phyloP scores from a whole-genome alignment of 2,113 vertebrate genomes.

The Paracanthobrama guichenoti region DNA sequence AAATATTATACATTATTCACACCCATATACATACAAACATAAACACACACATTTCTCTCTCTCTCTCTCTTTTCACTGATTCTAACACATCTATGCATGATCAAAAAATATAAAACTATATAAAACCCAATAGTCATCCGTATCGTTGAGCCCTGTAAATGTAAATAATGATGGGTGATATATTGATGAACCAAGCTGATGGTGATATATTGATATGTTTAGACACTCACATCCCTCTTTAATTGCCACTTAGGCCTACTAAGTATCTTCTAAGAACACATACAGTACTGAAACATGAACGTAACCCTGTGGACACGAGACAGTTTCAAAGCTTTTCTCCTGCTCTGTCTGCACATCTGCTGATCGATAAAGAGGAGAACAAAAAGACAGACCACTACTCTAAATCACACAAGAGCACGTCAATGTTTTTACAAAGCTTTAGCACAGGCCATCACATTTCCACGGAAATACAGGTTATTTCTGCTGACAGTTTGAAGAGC shows the following conservation, averaged over 20 bases:
- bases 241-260: not conserved
- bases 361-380: slow-evolving; percentile 70
- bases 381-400: slow-evolving; percentile 59
- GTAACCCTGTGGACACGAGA: slow-evolving; percentile 37
- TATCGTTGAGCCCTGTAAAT: not conserved
- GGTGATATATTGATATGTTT: not conserved
- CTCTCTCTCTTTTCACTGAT: not conserved
- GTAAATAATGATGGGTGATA: not conserved
- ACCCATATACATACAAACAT: not conserved
- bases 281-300: not conserved
- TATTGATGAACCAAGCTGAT: not conserved
- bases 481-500: slow-evolving; percentile 10
- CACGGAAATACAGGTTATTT: not conserved
- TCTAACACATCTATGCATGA: not conserved
- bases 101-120: too few species aligned
- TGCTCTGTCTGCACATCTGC: slow-evolving; percentile 4
- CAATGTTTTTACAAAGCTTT: slow-evolving; percentile 61
- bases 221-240: not conserved
- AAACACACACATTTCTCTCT: too few species aligned
- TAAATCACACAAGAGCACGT: slow-evolving; percentile 66
- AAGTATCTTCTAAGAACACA: not conserved
- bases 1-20: not conserved
- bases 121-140: too few species aligned
- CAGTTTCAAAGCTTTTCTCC: not conserved
- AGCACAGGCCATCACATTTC: not conserved